Conservation (phyloP, 2,888 invertebrate species). For the Brachylomia viminalis region DNA sequence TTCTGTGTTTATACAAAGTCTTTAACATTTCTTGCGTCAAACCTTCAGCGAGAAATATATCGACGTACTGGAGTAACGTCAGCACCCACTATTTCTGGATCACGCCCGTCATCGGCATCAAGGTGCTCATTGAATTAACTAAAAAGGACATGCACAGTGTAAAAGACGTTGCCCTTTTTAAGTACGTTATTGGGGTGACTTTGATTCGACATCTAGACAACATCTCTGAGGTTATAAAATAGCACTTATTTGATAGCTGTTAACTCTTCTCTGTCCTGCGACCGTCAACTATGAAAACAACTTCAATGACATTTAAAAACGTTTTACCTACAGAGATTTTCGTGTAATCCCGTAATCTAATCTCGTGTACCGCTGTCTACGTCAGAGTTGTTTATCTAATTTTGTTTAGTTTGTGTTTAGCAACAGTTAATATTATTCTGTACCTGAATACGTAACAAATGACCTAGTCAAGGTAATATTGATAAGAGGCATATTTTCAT, state of each 20-base stretch:
- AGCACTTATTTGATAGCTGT: slow-evolving; percentile 47
- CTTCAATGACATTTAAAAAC: slow-evolving; percentile 29
- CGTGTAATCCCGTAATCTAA: slow-evolving; percentile 57
- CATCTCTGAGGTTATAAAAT: slow-evolving; percentile 65
- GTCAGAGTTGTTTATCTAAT: slow-evolving; percentile 55
- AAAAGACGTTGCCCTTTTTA: slow-evolving; percentile 72
- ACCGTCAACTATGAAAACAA: slow-evolving; percentile 35
- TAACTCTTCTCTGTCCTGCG: slow-evolving; percentile 24
- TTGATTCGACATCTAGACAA: slow-evolving; percentile 76
- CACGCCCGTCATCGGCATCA: slow-evolving; percentile 77
- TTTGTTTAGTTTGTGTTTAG: slow-evolving; percentile 56
- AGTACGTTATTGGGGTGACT: slow-evolving; percentile 72
- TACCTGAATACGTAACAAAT: slow-evolving; percentile 48
- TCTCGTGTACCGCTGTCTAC: slow-evolving; percentile 40
- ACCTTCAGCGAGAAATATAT: slow-evolving; percentile 77
- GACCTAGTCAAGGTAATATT: slow-evolving; percentile 46
- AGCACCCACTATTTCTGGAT: slow-evolving; percentile 82
- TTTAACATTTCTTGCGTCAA: slow-evolving; percentile 85
- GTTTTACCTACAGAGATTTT: slow-evolving; percentile 27
- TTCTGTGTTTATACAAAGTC: slow-evolving; percentile 77
- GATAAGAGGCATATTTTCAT: slow-evolving; percentile 48
- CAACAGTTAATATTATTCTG: slow-evolving; percentile 44
- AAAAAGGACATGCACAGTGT: slow-evolving; percentile 70
- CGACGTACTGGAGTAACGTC: slow-evolving; percentile 79
- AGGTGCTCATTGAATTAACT: slow-evolving; percentile 79